Evolutionary conservation across 2,113 vertebrate species (phyloP), one percentile per base, ranked within the genome.

Genomic region (Marmota monax): DNA sequence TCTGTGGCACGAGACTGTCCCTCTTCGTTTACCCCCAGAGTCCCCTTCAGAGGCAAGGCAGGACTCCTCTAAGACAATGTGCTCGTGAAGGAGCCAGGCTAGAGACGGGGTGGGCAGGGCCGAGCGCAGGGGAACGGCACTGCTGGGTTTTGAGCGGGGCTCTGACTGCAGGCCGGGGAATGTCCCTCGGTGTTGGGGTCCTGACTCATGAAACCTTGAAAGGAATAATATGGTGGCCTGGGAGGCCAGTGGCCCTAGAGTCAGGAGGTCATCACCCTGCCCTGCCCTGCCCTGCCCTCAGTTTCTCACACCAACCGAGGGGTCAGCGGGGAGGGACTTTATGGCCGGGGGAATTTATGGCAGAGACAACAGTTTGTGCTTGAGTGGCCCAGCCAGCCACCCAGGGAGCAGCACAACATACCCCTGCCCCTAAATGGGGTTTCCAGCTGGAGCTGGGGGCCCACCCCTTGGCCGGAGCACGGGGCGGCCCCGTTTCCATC

Each of bases 391-490:
- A 10, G 87, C 84, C 67, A 92, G 77, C 97, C 97, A 96, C 97
- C 97, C 97, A 98, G 95, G 97, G 97, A 93, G 97, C 76, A 34
- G 91, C 84, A 95, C 92, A 67, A 88, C 96, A 97, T 92, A 85
- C 89, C 94, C 73, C 37, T 34, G 95, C 80, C 86, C 97, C 97
- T 97, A 97, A 97, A 98, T 98, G 97, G 97, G 95, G 96, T 97
- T 97, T 98, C 97, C 98, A 98, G 97, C 97, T 98, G 98, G 89
- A 96, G 91, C 89, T 80, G 90, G 97, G 96, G 97, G 97, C 97
- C 97, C 93, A 87, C 79, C 93, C 70, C 48, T 87, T 34, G 76
- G 67, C 92, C 5, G 0, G 91, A 79, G 83, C 58, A 79, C 69
- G 84, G 32, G 45, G 67, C 84, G 96, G 92, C 87, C 92, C 96